Evolutionary conservation across 2,888 invertebrate species (phyloP).

Genomic region (Eupithecia dodoneata): DNA sequence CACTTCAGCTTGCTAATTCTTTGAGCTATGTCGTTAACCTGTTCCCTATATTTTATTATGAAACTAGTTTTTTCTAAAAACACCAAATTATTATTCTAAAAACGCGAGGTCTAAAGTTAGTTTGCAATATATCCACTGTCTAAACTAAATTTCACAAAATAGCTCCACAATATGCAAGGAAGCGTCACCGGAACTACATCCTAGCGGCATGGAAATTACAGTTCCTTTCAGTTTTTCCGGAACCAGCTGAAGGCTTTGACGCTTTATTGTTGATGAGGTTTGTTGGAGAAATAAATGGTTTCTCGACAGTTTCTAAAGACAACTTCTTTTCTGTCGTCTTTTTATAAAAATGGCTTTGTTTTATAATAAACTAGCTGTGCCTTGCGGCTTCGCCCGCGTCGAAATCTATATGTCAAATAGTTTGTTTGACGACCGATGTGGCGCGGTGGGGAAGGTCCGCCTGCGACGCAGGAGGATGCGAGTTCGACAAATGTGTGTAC

Average conservation of each 20-base stretch:
- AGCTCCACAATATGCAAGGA: conserved; percentile 3
- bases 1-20: no score
- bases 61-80: no score
- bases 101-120: background rate
- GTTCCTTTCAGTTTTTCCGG: conserved; percentile 7
- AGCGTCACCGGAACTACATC: conserved; percentile 2
- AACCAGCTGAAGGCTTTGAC: conserved; percentile 6
- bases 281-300: background rate
- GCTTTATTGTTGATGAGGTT: conserved; percentile 10
- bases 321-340: background rate
- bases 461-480: no score
- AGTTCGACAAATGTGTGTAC: no score
- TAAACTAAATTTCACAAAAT: background rate
- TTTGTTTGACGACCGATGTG: no score
- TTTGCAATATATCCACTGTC: background rate
- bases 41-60: no score
- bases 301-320: background rate
- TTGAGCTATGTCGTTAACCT: no score
- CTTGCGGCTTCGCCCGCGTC: no score
- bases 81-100: background rate
- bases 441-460: no score
- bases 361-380: background rate
- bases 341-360: background rate
- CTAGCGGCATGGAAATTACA: conserved; percentile 20
- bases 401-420: no score